phyloP scores from a whole-genome alignment of 1,140 invertebrate species.

The Arctopsyche grandis region DNA sequence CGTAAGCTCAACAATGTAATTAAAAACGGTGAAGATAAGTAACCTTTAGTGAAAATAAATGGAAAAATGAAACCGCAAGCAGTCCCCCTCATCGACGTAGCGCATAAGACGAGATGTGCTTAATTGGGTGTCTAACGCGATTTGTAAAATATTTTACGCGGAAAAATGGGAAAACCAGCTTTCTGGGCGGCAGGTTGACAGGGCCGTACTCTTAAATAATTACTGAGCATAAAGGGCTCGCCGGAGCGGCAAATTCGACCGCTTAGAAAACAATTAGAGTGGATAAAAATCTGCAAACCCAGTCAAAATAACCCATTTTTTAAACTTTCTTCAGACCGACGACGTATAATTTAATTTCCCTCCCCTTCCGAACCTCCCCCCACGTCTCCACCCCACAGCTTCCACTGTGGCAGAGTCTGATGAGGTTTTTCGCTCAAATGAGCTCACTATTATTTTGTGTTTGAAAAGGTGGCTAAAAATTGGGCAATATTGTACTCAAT shows the following conservation, averaged over 20 bases:
- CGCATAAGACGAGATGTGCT: not conserved
- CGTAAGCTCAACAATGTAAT: too few relatives aligned
- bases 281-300: conserved; percentile 55
- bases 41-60: not conserved
- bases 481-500: not conserved
- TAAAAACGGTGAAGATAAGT: not conserved
- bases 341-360: conserved; percentile 53
- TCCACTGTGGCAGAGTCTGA: not conserved
- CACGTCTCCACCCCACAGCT: not conserved
- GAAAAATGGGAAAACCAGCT: conserved; percentile 42
- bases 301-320: conserved; percentile 52
- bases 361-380: not conserved
- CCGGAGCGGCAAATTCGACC: conserved; percentile 52
- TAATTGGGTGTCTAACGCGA: conserved; percentile 42
- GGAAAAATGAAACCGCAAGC: too few relatives aligned
- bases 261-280: conserved; percentile 55
- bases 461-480: not conserved
- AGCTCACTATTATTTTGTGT: not conserved
- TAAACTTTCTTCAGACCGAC: conserved; percentile 45
- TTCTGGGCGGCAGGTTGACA: conserved; percentile 51
- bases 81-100: not conserved
- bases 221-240: conserved; percentile 49
- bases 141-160: conserved; percentile 37
- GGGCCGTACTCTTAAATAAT: conserved; percentile 54
- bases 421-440: too few relatives aligned